Percentiles rank a stretch among this genome's conserved stretches.
phyloP scores from a whole-genome alignment of 2,113 vertebrate genomes.

The Thymallus thymallus region DNA sequence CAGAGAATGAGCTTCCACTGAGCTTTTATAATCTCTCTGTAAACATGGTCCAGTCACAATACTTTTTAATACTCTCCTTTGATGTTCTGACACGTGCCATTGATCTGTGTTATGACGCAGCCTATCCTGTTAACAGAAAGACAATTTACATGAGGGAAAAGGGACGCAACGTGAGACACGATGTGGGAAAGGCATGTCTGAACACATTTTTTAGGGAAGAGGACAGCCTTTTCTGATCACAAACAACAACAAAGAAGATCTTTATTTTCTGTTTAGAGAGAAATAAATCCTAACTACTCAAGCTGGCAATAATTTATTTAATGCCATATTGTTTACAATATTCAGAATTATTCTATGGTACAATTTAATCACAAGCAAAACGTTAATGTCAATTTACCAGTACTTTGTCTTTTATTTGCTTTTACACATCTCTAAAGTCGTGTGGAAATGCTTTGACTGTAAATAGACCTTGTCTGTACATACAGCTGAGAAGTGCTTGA shows the following conservation, averaged over 20 bases:
- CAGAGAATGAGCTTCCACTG: not conserved
- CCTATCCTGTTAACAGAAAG: not conserved
- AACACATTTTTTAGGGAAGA: conserved; percentile 33
- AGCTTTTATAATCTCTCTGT: not conserved
- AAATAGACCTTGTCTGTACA: not conserved
- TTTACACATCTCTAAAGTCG: too few species aligned
- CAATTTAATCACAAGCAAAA: too few species aligned
- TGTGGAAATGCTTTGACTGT: not conserved
- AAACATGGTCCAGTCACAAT: not conserved
- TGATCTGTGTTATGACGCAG: conserved; percentile 20
- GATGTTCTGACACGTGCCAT: conserved; percentile 5
- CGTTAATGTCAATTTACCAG: too few species aligned
- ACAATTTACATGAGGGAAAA: not conserved
- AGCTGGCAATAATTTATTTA: too few species aligned
- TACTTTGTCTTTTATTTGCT: too few species aligned
- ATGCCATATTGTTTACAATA: too few species aligned
- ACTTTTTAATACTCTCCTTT: not conserved
- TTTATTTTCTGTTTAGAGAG: conserved; percentile 25
- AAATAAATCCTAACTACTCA: conserved; percentile 30
- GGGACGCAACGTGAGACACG: not conserved
- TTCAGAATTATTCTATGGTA: not conserved
- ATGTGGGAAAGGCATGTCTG: conserved; percentile 23
- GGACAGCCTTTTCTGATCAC: conserved; percentile 31
- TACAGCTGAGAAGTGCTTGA: conserved; percentile 49
- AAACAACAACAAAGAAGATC: not conserved